Conservation (phyloP, 2,888 invertebrate genomes). For the Cordilura impudica region DNA sequence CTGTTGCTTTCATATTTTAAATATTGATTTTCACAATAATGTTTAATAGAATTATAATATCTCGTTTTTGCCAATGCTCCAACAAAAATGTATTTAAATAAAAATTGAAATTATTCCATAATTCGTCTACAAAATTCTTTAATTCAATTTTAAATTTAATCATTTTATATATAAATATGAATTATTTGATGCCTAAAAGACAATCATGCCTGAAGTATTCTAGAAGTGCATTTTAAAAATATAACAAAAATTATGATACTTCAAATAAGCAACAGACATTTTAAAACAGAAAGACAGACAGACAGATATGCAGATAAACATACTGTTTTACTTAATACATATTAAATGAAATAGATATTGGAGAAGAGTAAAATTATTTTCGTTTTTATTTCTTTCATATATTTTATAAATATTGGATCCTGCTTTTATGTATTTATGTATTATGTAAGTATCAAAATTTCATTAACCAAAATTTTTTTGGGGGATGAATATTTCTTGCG, state of each 20-base stretch:
- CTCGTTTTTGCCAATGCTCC: too few relatives aligned
- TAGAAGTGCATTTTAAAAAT: constrained; percentile 49
- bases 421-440: too few relatives aligned
- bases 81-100: too few relatives aligned
- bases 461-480: too few relatives aligned
- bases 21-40: too few relatives aligned
- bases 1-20: too few relatives aligned
- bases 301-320: background rate
- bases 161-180: background rate
- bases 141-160: background rate
- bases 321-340: background rate
- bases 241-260: constrained; percentile 55
- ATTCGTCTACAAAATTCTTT: background rate
- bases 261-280: constrained; percentile 52
- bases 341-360: constrained; percentile 32
- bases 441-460: too few relatives aligned
- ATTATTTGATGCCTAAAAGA: constrained; percentile 54
- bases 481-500: too few relatives aligned
- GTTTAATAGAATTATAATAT: too few relatives aligned
- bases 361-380: background rate
- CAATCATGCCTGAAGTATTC: constrained; percentile 58
- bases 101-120: background rate
- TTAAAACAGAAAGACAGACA: constrained; percentile 24
- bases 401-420: background rate
- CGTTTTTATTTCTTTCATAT: background rate